Conservation (phyloP, 2,797 vertebrate species). For the Enteromius paludinosus region DNA sequence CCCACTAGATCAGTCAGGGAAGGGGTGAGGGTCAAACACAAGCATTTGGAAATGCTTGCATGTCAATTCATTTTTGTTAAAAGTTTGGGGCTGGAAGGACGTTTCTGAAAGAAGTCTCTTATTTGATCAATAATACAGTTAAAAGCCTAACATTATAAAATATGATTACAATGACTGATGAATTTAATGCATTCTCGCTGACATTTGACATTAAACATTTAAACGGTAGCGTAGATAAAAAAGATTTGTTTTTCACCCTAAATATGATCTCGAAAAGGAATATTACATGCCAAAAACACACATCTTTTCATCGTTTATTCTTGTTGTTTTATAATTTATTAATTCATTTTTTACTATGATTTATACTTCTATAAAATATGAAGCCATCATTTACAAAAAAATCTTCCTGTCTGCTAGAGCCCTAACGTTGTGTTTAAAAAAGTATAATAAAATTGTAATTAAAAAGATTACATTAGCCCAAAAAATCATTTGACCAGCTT, state of each 20-base stretch:
- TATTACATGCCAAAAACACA: neutral
- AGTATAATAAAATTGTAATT: neutral
- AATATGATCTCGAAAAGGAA: neutral
- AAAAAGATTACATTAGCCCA: neutral
- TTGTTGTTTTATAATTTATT: neutral
- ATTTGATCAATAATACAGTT: neutral
- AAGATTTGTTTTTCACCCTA: neutral
- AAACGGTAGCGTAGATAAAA: neutral
- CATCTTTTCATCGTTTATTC: neutral
- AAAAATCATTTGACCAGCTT: neutral
- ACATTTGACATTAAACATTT: neutral
- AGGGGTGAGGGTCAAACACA: constrained; percentile 26
- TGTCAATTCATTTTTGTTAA: constrained; percentile 8
- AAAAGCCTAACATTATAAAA: neutral
- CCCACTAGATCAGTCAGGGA: constrained; percentile 12
- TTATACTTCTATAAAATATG: neutral
- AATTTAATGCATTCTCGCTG: neutral
- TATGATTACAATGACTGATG: neutral
- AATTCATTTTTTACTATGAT: neutral
- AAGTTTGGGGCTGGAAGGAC: neutral
- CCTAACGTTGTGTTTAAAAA: neutral
- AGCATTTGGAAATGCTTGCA: constrained; percentile 26
- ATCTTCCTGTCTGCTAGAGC: too few relatives aligned
- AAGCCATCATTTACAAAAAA: neutral
- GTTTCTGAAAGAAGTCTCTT: neutral